Percentiles rank a stretch among this genome's conserved stretches.
phyloP scores from a whole-genome alignment of 2,888 invertebrate genomes.

The Vandiemenella viatica region DNA sequence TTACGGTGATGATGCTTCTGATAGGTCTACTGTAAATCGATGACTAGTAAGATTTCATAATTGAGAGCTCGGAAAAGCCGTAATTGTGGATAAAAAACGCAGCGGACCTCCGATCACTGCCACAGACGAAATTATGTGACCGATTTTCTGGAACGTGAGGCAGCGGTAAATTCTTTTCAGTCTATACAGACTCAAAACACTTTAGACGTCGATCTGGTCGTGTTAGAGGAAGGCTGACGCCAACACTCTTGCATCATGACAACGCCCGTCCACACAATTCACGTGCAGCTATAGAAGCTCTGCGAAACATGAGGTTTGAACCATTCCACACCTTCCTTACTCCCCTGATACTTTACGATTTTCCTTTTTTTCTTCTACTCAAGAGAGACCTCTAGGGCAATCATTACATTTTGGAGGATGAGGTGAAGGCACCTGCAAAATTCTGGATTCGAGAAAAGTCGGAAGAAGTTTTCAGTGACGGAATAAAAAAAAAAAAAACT shows the following conservation, averaged over 20 bases:
- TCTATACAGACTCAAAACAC: neutral
- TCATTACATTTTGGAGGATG: slow-evolving; percentile 5
- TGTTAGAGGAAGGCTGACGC: too few species aligned
- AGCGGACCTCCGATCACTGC: too few species aligned
- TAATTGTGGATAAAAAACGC: too few species aligned
- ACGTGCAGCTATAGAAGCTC: neutral
- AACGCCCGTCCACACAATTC: neutral
- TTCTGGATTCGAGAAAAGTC: slow-evolving; percentile 7
- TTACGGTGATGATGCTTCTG: too few species aligned
- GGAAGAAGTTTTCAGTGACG: too few species aligned
- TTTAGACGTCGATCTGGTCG: neutral
- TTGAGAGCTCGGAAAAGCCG: too few species aligned
- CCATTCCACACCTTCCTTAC: neutral
- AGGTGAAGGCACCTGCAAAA: slow-evolving; percentile 3
- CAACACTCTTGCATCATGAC: slow-evolving; percentile 15
- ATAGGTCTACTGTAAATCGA: too few species aligned
- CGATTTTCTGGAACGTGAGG: neutral
- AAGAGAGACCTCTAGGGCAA: too few species aligned
- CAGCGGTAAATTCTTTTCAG: neutral
- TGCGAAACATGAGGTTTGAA: slow-evolving; percentile 1
- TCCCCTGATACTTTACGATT: slow-evolving; percentile 2
- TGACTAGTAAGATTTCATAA: too few species aligned
- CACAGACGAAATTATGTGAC: slow-evolving; percentile 1
- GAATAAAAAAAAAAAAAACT: too few species aligned
- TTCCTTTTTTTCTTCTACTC: too few species aligned